Percentiles rank a stretch among this genome's conserved stretches.
These are phyloP conservation scores for Hepsetus odoe DNA, from an alignment of 2,113 vertebrate species.

Conservation along the genomic window DNA sequence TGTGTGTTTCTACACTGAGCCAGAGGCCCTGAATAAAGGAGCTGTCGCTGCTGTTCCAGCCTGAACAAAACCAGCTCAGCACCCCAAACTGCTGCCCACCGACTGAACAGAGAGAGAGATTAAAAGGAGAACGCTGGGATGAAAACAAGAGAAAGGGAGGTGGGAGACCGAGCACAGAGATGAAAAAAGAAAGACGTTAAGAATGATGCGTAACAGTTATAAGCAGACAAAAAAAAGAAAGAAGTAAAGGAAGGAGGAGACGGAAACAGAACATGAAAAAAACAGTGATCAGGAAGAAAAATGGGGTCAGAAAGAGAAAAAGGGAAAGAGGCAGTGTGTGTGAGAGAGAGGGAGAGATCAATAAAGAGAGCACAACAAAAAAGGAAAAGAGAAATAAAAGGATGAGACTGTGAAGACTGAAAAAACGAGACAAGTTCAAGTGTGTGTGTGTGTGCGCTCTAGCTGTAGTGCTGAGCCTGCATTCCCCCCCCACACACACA, in stretches of 20 bases:
- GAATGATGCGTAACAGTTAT: too few relatives aligned
- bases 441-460: constrained; percentile 57
- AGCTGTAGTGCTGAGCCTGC: constrained; percentile 69
- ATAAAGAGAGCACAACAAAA: too few relatives aligned
- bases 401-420: constrained; percentile 4
- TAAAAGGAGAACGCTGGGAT: neutral
- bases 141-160: constrained; percentile 40
- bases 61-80: constrained; percentile 61
- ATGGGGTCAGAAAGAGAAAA: constrained; percentile 41
- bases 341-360: constrained; percentile 41
- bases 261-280: too few relatives aligned
- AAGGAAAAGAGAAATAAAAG: too few relatives aligned
- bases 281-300: too few relatives aligned
- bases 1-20: neutral
- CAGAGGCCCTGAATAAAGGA: constrained; percentile 51
- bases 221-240: too few relatives aligned
- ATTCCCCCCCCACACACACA: too few relatives aligned
- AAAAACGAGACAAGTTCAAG: neutral
- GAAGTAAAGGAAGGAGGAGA: too few relatives aligned
- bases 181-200: too few relatives aligned
- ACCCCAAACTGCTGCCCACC: constrained; percentile 59
- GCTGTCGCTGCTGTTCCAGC: constrained; percentile 61
- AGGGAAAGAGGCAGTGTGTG: constrained; percentile 30
- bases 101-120: constrained; percentile 35
- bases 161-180: constrained; percentile 18